These are phyloP conservation scores for Trachythela sp. DNA, from an alignment of 64 coral and sea anemone species.

Conservation along the genomic window DNA sequence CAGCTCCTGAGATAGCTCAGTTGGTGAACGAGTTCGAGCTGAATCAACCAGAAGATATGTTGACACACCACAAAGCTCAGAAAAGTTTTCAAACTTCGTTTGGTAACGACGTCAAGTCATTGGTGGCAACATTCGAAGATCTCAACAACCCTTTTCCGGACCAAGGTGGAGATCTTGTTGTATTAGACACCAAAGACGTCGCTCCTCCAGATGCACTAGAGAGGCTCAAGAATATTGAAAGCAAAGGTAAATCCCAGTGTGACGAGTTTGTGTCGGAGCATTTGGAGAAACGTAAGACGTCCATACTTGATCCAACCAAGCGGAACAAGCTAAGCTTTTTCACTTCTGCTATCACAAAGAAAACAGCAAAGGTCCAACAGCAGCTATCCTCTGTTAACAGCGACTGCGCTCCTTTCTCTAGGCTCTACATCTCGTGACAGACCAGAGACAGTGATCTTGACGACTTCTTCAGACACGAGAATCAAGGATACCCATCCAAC, in stretches of 20 bases:
- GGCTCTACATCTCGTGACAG: not conserved
- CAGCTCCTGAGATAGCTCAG: too few relatives aligned
- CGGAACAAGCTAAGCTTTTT: conserved; percentile 23
- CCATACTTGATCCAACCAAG: not conserved
- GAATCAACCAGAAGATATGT: too few relatives aligned
- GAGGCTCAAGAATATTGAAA: not conserved
- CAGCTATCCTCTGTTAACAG: not conserved
- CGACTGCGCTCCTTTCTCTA: conserved; percentile 23
- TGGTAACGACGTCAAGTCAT: too few relatives aligned
- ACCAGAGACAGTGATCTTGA: too few relatives aligned
- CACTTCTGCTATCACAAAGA: not conserved
- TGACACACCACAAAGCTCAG: too few relatives aligned
- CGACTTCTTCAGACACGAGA: too few relatives aligned
- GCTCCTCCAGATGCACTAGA: not conserved
- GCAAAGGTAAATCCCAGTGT: not conserved
- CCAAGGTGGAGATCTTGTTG: too few relatives aligned
- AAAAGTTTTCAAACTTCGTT: too few relatives aligned
- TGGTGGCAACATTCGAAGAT: too few relatives aligned
- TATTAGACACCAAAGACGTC: not conserved
- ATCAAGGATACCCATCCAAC: conserved; percentile 38
- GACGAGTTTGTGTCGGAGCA: conserved; percentile 22
- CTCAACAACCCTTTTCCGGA: too few relatives aligned
- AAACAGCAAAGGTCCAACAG: not conserved
- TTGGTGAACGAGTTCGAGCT: too few relatives aligned
- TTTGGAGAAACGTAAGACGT: not conserved